A percentile compares a stretch with the other conserved stretches of the same genome.
Evolutionary conservation across 2,797 vertebrate species (phyloP).

Genomic region (Lutjanus campechanus): DNA sequence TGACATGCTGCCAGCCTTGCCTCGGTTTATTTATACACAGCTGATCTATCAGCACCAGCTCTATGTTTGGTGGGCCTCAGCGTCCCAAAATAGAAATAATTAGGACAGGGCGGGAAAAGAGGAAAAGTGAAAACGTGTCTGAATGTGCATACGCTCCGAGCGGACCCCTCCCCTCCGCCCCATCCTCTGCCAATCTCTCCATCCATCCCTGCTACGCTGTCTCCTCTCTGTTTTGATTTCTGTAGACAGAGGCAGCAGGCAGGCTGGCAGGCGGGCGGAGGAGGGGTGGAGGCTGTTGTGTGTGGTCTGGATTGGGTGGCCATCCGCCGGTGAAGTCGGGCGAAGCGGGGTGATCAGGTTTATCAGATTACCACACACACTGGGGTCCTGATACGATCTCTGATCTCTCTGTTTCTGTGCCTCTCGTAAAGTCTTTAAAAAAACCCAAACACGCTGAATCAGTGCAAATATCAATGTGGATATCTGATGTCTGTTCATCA

Average conservation of each 20-base stretch:
- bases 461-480: background rate
- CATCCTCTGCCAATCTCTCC: slow-evolving; percentile 64
- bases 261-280: background rate
- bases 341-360: slow-evolving; percentile 65
- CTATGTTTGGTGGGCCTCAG: slow-evolving; percentile 82
- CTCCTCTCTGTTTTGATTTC: slow-evolving; percentile 68
- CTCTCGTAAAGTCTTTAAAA: background rate
- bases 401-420: slow-evolving; percentile 38
- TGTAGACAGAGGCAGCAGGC: slow-evolving; percentile 57
- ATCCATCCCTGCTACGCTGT: slow-evolving; percentile 63
- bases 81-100: slow-evolving; percentile 84
- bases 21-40: slow-evolving; percentile 82
- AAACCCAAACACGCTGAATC: background rate
- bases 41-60: slow-evolving; percentile 83
- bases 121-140: slow-evolving; percentile 88
- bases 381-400: slow-evolving; percentile 40
- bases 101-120: slow-evolving; percentile 84
- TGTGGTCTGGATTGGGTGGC: slow-evolving; percentile 75
- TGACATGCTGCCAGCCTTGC: slow-evolving; percentile 72
- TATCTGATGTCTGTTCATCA: too few species aligned
- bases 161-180: slow-evolving; percentile 48
- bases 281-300: slow-evolving; percentile 45
- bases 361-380: slow-evolving; percentile 71
- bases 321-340: slow-evolving; percentile 72
- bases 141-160: slow-evolving; percentile 71